A percentile compares a stretch with the other conserved stretches of the same genome.
Conservation (phyloP, 2,113 vertebrate species). For the Onychostoma macrolepis region DNA sequence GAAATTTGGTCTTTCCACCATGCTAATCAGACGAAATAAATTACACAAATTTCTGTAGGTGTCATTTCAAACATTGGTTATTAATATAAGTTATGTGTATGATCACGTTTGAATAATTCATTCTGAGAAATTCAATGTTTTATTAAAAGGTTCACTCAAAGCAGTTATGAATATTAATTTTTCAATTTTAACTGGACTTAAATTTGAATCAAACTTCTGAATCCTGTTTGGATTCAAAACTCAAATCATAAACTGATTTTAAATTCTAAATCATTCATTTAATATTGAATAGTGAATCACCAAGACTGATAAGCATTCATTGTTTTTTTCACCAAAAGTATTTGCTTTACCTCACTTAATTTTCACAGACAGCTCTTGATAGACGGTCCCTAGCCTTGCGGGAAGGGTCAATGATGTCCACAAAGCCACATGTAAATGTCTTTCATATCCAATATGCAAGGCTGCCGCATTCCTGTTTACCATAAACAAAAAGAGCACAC, state of each 20-base stretch:
- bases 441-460: constrained; percentile 7
- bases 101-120: not conserved
- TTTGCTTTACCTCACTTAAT: not conserved
- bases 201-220: not conserved
- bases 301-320: not conserved
- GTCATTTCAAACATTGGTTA: not conserved
- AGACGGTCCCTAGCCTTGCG: not conserved
- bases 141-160: too few relatives aligned
- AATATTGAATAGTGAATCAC: not conserved
- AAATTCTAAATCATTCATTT: too few relatives aligned
- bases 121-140: not conserved
- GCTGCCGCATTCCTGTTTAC: not conserved
- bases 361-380: not conserved
- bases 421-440: constrained; percentile 37
- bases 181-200: too few relatives aligned
- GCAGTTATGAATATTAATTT: too few relatives aligned
- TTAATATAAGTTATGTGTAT: not conserved
- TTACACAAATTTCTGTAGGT: too few relatives aligned
- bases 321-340: not conserved
- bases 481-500: constrained; percentile 16
- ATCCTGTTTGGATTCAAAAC: not conserved
- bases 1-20: too few relatives aligned
- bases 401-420: constrained; percentile 18
- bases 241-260: too few relatives aligned
- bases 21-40: too few relatives aligned